Percentiles rank a stretch among this genome's conserved stretches.
These are phyloP conservation scores for Otolemur crassicaudatus DNA, from an alignment of 2,797 vertebrate genomes.

Conservation along the genomic window DNA sequence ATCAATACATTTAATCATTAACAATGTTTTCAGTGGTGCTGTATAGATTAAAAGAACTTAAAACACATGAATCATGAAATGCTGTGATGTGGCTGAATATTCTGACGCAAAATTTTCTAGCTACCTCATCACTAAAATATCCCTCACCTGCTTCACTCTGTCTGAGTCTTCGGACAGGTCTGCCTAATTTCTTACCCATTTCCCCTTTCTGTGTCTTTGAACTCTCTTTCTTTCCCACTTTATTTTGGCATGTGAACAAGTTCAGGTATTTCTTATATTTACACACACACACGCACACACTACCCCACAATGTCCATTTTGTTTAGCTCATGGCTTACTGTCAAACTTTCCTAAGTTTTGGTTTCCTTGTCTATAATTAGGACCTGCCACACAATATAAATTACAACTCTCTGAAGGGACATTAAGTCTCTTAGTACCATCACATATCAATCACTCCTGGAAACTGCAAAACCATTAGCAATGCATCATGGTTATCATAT, in stretches of 20 bases:
- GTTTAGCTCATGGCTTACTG: not conserved
- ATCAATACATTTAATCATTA: not conserved
- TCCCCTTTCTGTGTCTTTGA: not conserved
- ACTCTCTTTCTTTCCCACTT: not conserved
- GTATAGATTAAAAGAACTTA: not conserved
- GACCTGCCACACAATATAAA: not conserved
- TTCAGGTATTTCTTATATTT: not conserved
- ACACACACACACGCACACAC: not conserved
- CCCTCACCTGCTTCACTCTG: not conserved
- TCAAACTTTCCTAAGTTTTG: not conserved
- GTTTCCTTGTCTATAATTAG: not conserved
- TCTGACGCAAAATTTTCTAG: not conserved
- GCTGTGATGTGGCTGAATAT: not conserved
- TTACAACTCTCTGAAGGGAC: not conserved
- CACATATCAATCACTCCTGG: not conserved
- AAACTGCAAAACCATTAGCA: not conserved
- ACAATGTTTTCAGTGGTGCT: not conserved
- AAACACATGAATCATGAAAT: not conserved
- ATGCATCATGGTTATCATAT: not conserved
- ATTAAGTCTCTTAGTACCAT: not conserved
- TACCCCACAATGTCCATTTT: not conserved
- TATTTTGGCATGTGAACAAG: conserved; percentile 20
- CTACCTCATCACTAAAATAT: not conserved
- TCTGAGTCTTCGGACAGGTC: not conserved
- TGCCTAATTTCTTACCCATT: not conserved